Evolutionary conservation across 2,888 invertebrate species (phyloP), one percentile per base, ranked within the genome.

Genomic region (Cheilosia variabilis): DNA sequence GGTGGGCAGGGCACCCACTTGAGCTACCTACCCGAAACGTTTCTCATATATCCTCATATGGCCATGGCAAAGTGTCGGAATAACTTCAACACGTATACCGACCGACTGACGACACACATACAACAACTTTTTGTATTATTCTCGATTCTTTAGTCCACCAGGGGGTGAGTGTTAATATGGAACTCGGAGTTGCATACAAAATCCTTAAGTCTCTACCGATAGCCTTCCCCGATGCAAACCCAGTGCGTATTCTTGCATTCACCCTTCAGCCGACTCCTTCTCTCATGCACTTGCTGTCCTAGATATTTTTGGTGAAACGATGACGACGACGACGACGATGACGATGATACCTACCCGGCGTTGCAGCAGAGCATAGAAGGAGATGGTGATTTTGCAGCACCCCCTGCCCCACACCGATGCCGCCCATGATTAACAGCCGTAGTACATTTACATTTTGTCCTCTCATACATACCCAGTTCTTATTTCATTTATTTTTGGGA

Each of bases 241-340:
- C 63, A 53, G 73, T 84, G 83, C 82, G 82, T 82, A 63, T 19
- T 45, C 43, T 34, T 27, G 22, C 63, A 62, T 27, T 50, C 57
- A 68, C 52, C 43, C 47, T n/a, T 27, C 63, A 27, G 22, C 37
- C 31, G 60, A 6, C 62, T 19, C 63, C 66, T 22, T 37, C 62
- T 79, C 80, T 50, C 50, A 84, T 84, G 84, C 80, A 73, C 53
- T 80, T 75, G 63, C 71, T 80, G 80, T 84, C 84, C 80, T 31
- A 84, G 75, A 75, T 80, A 84, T 80, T 80, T 80, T 84, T 71
- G 58, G 75, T 75, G 80, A 84, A 80, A 80, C 69, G 72, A 68
- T 68, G 83, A 83, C 60, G 72, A 78, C 68, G 65, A 78, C 87
- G 88, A 81, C 88, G 87, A 78, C 68, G 69, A 78, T 87, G 88